These are phyloP conservation scores for Leptura quadrifasciata DNA, from an alignment of 2,888 invertebrate species.

Conservation along the genomic window DNA sequence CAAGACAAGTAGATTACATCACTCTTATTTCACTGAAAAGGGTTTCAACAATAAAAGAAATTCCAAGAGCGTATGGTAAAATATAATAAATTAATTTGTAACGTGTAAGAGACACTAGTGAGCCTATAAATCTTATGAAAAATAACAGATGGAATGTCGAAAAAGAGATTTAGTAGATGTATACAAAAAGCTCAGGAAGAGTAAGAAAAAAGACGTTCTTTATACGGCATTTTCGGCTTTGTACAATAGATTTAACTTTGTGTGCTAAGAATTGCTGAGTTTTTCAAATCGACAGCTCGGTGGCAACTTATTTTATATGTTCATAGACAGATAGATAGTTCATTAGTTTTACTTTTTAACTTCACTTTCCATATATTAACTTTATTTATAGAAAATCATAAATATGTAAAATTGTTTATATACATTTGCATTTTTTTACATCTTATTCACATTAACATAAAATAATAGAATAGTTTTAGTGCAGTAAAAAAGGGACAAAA, in stretches of 20 bases:
- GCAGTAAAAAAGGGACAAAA: no score
- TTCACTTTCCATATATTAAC: no score
- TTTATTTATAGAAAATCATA: no score
- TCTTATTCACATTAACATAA: no score
- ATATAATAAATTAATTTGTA: conserved; percentile 27
- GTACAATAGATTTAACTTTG: conserved; percentile 10
- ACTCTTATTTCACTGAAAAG: neutral
- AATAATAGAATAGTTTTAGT: no score
- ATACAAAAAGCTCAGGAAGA: conserved; percentile 1
- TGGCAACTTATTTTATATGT: neutral
- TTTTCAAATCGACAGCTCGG: neutral
- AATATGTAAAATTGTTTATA: no score
- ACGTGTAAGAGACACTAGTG: conserved; percentile 1
- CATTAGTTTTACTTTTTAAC: neutral
- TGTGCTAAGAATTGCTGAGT: neutral
- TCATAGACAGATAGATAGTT: no score
- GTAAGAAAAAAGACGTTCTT: conserved; percentile 8
- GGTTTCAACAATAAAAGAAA: conserved; percentile 3
- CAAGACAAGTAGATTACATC: neutral
- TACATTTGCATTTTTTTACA: no score
- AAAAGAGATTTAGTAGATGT: conserved; percentile 17
- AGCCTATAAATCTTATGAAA: conserved; percentile 10
- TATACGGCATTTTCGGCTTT: neutral
- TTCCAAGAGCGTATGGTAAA: neutral
- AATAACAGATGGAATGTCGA: conserved; percentile 24